These are phyloP conservation scores for Sebastes goodei DNA, from an alignment of 2,797 vertebrate species.

Conservation along the genomic window DNA sequence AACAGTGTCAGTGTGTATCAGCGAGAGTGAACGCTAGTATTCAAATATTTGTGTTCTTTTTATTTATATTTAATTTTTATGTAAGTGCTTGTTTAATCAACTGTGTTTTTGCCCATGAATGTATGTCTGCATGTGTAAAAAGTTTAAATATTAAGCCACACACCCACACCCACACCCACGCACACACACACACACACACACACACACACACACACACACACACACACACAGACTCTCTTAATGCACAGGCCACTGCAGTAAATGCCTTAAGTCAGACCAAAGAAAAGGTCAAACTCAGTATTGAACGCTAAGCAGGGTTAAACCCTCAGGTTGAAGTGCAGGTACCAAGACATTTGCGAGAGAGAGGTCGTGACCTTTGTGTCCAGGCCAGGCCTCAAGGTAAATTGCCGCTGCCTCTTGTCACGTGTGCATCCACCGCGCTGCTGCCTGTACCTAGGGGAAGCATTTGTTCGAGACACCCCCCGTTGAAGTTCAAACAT, in stretches of 20 bases:
- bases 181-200: constrained; percentile 16
- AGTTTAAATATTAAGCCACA: neutral
- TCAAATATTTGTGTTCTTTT: constrained; percentile 9
- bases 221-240: constrained; percentile 10
- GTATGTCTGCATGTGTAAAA: constrained; percentile 7
- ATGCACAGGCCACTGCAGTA: constrained; percentile 53
- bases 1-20: constrained; percentile 9
- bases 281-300: constrained; percentile 70
- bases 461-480: constrained; percentile 8
- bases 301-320: constrained; percentile 68
- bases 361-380: constrained; percentile 68
- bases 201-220: neutral
- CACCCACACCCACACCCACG: neutral
- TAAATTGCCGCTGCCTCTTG: constrained; percentile 32
- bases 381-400: constrained; percentile 43
- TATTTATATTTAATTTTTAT: constrained; percentile 15
- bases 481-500: constrained; percentile 48
- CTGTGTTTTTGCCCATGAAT: neutral
- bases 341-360: constrained; percentile 55
- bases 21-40: constrained; percentile 1
- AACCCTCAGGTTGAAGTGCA: constrained; percentile 69
- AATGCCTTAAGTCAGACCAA: constrained; percentile 59
- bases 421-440: constrained; percentile 1
- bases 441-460: constrained; percentile 30
- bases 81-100: constrained; percentile 6